phyloP scores from a whole-genome alignment of 1,140 invertebrate species.

The Manduca sexta region DNA sequence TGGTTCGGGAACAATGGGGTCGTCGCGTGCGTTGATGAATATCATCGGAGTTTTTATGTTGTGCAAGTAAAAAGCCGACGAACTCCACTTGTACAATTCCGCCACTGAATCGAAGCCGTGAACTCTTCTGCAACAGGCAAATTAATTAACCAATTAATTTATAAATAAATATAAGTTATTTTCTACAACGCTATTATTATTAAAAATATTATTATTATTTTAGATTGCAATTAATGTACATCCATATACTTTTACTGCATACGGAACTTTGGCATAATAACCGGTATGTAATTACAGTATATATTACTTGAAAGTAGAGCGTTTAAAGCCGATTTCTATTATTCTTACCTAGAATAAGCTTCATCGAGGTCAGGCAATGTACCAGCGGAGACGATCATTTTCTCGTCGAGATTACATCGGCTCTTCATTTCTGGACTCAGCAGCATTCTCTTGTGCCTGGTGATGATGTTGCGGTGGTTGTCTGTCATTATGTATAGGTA shows the following conservation, averaged over 20 bases:
- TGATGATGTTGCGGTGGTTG: slow-evolving; percentile 89
- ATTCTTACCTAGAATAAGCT: slow-evolving; percentile 83
- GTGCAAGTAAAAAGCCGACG: slow-evolving; percentile 83
- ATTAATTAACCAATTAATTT: background rate
- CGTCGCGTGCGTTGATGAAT: slow-evolving; percentile 91
- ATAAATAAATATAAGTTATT: background rate
- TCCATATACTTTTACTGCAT: too few species aligned
- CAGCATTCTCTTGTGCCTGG: slow-evolving; percentile 83
- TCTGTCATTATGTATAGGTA: slow-evolving; percentile 96
- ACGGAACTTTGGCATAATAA: too few species aligned
- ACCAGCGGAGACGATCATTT: slow-evolving; percentile 87
- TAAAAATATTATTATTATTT: background rate
- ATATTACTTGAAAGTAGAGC: too few species aligned
- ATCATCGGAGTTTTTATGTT: slow-evolving; percentile 89
- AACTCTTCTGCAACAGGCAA: slow-evolving; percentile 75
- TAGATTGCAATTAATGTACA: background rate
- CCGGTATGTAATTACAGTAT: too few species aligned
- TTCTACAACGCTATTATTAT: background rate
- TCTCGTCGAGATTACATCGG: slow-evolving; percentile 80
- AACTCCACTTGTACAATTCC: slow-evolving; percentile 89
- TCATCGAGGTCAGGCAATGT: slow-evolving; percentile 91
- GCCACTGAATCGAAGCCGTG: slow-evolving; percentile 84
- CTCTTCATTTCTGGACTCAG: slow-evolving; percentile 83
- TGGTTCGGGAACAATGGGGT: slow-evolving; percentile 88
- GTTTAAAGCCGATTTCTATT: background rate